phyloP scores from a whole-genome alignment of 2,888 invertebrate species.

The Sminthurinus aureus region DNA sequence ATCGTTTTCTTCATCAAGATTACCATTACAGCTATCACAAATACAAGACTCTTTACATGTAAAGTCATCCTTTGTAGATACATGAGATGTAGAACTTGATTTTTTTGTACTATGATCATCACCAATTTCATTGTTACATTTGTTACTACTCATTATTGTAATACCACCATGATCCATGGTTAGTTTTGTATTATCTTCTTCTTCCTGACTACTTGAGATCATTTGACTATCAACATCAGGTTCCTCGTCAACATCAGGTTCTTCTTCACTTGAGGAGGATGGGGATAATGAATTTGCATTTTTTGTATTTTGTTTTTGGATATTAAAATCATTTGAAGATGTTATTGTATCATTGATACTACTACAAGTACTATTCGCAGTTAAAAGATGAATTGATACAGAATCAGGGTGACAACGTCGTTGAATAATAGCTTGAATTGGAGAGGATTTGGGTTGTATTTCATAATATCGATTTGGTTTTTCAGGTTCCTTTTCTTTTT shows the following conservation, averaged over 20 bases:
- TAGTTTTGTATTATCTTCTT: too few species aligned
- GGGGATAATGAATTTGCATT: neutral
- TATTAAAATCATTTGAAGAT: neutral
- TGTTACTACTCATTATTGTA: too few species aligned
- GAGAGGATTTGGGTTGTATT: slow-evolving; percentile 14
- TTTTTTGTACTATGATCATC: too few species aligned
- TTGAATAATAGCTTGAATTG: slow-evolving; percentile 1
- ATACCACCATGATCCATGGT: too few species aligned
- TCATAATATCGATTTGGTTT: slow-evolving; percentile 14
- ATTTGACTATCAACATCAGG: neutral
- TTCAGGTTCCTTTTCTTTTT: neutral
- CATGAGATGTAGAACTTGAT: too few species aligned
- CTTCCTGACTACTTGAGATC: neutral
- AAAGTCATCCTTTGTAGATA: too few species aligned
- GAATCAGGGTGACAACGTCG: neutral
- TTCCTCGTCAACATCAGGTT: too few species aligned
- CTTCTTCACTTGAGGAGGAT: neutral
- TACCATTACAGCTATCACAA: too few species aligned
- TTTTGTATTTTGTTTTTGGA: neutral
- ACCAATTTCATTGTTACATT: too few species aligned
- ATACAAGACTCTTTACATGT: too few species aligned
- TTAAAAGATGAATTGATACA: neutral
- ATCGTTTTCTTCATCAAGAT: too few species aligned
- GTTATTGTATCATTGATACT: neutral
- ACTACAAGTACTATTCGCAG: neutral